Evolutionary conservation across 2,888 invertebrate genomes (phyloP).

Genomic region (Polietes domitor): DNA sequence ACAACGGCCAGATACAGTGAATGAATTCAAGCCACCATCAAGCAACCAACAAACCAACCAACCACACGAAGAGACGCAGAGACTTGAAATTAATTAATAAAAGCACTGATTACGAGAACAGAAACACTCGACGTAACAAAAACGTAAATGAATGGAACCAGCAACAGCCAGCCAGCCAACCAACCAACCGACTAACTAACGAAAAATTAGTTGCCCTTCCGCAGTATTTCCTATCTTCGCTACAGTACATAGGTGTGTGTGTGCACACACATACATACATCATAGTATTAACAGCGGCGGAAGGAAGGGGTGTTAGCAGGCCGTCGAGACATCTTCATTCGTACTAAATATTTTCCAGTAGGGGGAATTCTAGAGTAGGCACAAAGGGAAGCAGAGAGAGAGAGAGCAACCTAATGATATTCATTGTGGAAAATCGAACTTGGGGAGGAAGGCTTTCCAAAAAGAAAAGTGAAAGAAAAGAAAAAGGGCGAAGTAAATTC

Average conservation of each 20-base stretch:
- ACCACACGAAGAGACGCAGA: slow-evolving; percentile 48
- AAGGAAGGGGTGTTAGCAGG: not conserved
- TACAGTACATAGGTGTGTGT: not conserved
- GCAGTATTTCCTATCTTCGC: slow-evolving; percentile 46
- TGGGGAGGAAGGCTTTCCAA: too few species aligned
- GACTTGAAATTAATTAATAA: slow-evolving; percentile 66
- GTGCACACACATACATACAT: not conserved
- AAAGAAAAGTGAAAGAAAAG: too few species aligned
- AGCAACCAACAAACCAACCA: too few species aligned
- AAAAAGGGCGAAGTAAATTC: too few species aligned
- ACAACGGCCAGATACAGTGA: not conserved
- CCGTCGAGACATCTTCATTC: too few species aligned
- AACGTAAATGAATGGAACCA: slow-evolving; percentile 42
- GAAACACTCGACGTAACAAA: slow-evolving; percentile 30
- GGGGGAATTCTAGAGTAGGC: too few species aligned
- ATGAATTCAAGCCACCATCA: slow-evolving; percentile 35
- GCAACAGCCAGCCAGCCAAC: slow-evolving; percentile 30
- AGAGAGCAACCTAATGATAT: too few species aligned
- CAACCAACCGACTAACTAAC: slow-evolving; percentile 10
- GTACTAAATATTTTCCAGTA: too few species aligned
- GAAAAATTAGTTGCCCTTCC: slow-evolving; percentile 59
- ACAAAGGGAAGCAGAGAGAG: too few species aligned
- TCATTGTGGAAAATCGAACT: too few species aligned
- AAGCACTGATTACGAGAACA: slow-evolving; percentile 58
- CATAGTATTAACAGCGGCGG: not conserved